phyloP scores from a whole-genome alignment of 2,888 invertebrate species.

The Anodontia alba region DNA sequence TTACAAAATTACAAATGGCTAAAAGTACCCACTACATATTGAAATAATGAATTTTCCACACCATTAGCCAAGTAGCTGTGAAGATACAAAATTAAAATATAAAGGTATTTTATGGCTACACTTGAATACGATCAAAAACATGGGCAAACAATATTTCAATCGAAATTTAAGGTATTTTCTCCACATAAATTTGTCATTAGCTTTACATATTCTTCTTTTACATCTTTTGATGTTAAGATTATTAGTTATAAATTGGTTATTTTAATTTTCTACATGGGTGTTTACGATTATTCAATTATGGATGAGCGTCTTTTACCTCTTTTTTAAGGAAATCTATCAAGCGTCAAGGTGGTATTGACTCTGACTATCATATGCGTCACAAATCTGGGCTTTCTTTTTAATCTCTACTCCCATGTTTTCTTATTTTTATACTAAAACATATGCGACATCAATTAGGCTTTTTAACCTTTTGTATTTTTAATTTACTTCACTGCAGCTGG shows the following conservation, averaged over 20 bases:
- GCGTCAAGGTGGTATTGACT: no score
- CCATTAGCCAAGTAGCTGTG: background rate
- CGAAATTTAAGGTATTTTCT: slow-evolving; percentile 13
- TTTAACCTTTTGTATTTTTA: no score
- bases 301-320: no score
- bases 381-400: no score
- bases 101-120: slow-evolving; percentile 47
- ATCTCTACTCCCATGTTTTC: no score
- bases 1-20: background rate
- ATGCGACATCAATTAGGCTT: no score
- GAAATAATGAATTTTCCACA: slow-evolving; percentile 25
- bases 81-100: slow-evolving; percentile 54
- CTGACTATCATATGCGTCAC: no score
- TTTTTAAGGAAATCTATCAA: no score
- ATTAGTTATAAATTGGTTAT: slow-evolving; percentile 17
- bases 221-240: slow-evolving; percentile 19
- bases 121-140: slow-evolving; percentile 48
- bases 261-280: slow-evolving; percentile 4
- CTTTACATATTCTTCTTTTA: background rate
- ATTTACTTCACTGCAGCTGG: no score
- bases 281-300: slow-evolving; percentile 7
- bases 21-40: background rate
- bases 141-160: slow-evolving; percentile 34
- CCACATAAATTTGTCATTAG: slow-evolving; percentile 24
- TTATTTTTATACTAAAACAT: no score